Evolutionary conservation across 2,888 invertebrate species (phyloP).

Genomic region (Cerceris rybyensis): DNA sequence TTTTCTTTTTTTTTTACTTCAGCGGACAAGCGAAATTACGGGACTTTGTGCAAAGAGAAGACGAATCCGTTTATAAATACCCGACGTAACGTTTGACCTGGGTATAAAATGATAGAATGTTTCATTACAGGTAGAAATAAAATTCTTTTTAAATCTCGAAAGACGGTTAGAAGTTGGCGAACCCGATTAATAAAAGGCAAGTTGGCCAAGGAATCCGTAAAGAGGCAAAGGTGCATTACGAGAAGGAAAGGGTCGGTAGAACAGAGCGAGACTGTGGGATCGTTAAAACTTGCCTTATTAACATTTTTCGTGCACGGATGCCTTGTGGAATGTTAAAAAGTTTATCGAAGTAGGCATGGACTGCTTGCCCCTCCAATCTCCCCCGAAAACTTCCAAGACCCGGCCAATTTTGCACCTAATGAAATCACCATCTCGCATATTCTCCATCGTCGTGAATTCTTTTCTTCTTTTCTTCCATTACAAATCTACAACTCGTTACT

Average conservation of each 20-base stretch:
- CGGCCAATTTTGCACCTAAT: slow-evolving; percentile 63
- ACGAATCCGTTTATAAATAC: background rate
- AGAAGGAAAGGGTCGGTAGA: slow-evolving; percentile 47
- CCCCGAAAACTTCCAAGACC: slow-evolving; percentile 50
- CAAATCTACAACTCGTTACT: background rate
- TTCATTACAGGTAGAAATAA: background rate
- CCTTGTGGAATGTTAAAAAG: slow-evolving; percentile 75
- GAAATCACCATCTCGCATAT: slow-evolving; percentile 19
- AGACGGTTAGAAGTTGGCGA: slow-evolving; percentile 11
- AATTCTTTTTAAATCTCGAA: slow-evolving; percentile 27
- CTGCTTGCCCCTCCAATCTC: slow-evolving; percentile 54
- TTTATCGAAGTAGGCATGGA: slow-evolving; percentile 70
- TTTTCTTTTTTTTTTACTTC: background rate
- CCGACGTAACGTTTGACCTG: background rate
- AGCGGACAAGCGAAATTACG: background rate
- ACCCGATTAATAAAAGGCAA: slow-evolving; percentile 73
- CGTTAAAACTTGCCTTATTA: slow-evolving; percentile 81
- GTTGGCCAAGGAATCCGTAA: slow-evolving; percentile 46
- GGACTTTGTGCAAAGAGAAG: background rate
- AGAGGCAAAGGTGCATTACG: slow-evolving; percentile 35
- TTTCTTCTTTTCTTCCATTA: background rate
- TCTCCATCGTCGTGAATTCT: background rate
- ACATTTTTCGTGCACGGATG: slow-evolving; percentile 79
- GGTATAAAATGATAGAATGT: background rate
- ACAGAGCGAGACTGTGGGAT: slow-evolving; percentile 63